These are phyloP conservation scores for Sinodicranocentrus sp. DNA, from an alignment of 2,888 invertebrate genomes.

Conservation along the genomic window DNA sequence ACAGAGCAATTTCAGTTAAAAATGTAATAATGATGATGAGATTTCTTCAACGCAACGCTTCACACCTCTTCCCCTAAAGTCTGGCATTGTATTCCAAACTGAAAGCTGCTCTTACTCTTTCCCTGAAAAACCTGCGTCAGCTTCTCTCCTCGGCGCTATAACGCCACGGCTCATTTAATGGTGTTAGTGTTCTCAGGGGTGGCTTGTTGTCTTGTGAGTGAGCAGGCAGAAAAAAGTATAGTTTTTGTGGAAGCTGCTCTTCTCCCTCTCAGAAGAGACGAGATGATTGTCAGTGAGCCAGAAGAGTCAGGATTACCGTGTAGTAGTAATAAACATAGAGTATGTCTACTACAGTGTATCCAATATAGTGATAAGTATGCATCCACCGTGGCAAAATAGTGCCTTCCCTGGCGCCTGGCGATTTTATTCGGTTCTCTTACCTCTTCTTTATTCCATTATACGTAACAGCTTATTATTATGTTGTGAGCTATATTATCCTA, in stretches of 20 bases:
- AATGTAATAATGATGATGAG: constrained; percentile 60
- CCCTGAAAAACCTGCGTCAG: constrained; percentile 17
- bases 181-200: constrained; percentile 58
- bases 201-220: constrained; percentile 63
- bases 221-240: constrained; percentile 34
- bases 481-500: constrained; percentile 29
- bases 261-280: constrained; percentile 9
- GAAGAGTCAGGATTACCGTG: not conserved
- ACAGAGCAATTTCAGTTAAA: constrained; percentile 61
- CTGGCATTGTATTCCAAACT: no score
- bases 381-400: constrained; percentile 63
- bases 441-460: constrained; percentile 52
- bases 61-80: constrained; percentile 53
- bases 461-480: constrained; percentile 38
- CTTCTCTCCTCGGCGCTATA: constrained; percentile 33
- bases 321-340: not conserved
- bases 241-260: no score
- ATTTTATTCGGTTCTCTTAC: constrained; percentile 62
- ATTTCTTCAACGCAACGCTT: constrained; percentile 57
- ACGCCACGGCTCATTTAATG: constrained; percentile 62
- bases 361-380: no score
- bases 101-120: not conserved
- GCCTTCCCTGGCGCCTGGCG: constrained; percentile 66
- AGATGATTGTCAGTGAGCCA: constrained; percentile 28
- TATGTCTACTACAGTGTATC: no score